These are phyloP conservation scores for Holacanthus passer DNA, from an alignment of 2,113 vertebrate genomes.

Conservation along the genomic window DNA sequence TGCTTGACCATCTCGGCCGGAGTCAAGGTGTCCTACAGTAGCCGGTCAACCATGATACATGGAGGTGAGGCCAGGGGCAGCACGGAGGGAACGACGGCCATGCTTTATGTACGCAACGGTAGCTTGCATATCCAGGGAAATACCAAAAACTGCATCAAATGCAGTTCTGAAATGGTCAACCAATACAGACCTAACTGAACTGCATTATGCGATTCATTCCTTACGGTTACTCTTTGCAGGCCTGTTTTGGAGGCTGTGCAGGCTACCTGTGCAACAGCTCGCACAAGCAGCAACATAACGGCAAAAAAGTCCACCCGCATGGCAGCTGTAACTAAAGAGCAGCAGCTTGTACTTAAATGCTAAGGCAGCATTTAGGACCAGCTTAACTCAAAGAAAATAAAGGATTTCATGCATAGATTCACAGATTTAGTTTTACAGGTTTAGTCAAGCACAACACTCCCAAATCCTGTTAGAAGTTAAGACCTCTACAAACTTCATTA, in stretches of 20 bases:
- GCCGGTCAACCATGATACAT: slow-evolving; percentile 72
- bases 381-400: background rate
- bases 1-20: slow-evolving; percentile 92
- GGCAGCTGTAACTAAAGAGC: slow-evolving; percentile 9
- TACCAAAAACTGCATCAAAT: slow-evolving; percentile 19
- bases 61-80: slow-evolving; percentile 37
- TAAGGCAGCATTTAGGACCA: slow-evolving; percentile 53
- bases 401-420: slow-evolving; percentile 54
- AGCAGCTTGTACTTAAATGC: slow-evolving; percentile 67
- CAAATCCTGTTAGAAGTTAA: slow-evolving; percentile 54
- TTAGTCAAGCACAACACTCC: slow-evolving; percentile 63
- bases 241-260: slow-evolving; percentile 33
- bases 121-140: slow-evolving; percentile 57
- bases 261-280: slow-evolving; percentile 38
- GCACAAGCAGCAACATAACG: slow-evolving; percentile 31
- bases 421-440: slow-evolving; percentile 41
- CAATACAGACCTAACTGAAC: slow-evolving; percentile 17
- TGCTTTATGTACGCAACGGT: slow-evolving; percentile 57
- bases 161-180: slow-evolving; percentile 28
- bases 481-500: slow-evolving; percentile 1
- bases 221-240: background rate
- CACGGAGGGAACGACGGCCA: slow-evolving; percentile 46
- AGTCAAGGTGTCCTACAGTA: slow-evolving; percentile 82
- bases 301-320: slow-evolving; percentile 15
- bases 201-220: slow-evolving; percentile 29